Percentiles rank a stretch among this genome's conserved stretches.
phyloP scores from a whole-genome alignment of 2,797 vertebrate species.

The Babyrousa celebensis region DNA sequence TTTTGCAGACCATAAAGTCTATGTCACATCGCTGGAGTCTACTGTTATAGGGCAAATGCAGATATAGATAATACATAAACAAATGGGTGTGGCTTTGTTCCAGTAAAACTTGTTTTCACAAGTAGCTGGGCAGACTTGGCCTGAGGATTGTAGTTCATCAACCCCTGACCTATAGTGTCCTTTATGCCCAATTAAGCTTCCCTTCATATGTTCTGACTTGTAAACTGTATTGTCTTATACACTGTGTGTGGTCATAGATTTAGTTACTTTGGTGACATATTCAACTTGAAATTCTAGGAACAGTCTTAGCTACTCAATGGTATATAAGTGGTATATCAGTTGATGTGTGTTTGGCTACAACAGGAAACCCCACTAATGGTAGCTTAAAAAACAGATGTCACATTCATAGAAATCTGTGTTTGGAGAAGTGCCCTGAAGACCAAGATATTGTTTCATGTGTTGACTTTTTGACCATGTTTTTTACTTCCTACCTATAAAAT shows the following conservation, averaged over 20 bases:
- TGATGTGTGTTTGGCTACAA: not conserved
- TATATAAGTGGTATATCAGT: not conserved
- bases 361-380: constrained; percentile 3
- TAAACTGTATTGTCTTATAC: not conserved
- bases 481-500: constrained; percentile 6
- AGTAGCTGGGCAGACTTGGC: not conserved
- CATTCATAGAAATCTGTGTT: not conserved
- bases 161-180: not conserved
- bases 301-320: not conserved
- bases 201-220: not conserved
- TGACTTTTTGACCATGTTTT: constrained; percentile 15
- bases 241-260: not conserved
- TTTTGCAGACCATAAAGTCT: not conserved
- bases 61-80: not conserved
- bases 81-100: not conserved
- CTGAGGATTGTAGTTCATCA: not conserved
- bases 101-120: constrained; percentile 6
- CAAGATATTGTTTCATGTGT: not conserved
- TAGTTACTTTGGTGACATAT: not conserved
- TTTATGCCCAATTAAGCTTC: not conserved
- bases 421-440: not conserved
- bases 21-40: not conserved
- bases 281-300: constrained; percentile 6
- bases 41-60: not conserved
- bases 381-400: not conserved